A percentile compares a stretch with the other conserved stretches of the same genome.
These are phyloP conservation scores for Hyperoplus lanceolatus DNA, from an alignment of 2,797 vertebrate genomes.

Conservation along the genomic window DNA sequence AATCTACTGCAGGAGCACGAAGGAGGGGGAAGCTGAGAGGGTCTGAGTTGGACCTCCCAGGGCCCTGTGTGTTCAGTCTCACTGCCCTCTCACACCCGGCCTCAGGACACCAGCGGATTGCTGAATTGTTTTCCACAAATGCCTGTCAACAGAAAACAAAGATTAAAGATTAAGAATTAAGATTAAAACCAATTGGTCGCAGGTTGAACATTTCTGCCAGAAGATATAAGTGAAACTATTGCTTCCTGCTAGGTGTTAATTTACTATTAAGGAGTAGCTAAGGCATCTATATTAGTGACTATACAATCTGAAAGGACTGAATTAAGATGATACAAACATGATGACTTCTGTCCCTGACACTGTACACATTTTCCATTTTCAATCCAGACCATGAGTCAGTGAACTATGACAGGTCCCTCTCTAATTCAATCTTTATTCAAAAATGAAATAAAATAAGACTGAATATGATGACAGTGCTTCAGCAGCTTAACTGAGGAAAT, in stretches of 20 bases:
- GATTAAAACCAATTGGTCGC: background rate
- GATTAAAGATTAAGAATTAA: background rate
- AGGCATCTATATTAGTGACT: background rate
- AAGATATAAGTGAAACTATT: background rate
- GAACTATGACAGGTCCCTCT: background rate
- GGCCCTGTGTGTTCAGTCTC: conserved; percentile 91
- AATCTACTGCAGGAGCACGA: conserved; percentile 96
- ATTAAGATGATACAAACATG: background rate
- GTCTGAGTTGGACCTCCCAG: conserved; percentile 89
- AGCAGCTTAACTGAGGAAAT: conserved; percentile 19
- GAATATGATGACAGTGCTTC: conserved; percentile 4
- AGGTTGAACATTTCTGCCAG: background rate
- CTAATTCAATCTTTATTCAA: conserved; percentile 32
- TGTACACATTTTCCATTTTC: background rate
- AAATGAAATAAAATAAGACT: conserved; percentile 3
- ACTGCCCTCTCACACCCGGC: conserved; percentile 97
- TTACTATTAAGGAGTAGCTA: background rate
- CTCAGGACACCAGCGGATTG: conserved; percentile 97
- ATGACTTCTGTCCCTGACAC: background rate
- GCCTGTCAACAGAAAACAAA: conserved; percentile 83
- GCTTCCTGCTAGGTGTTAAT: background rate
- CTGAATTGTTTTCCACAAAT: conserved; percentile 99
- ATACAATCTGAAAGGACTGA: background rate
- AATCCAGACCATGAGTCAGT: conserved; percentile 3
- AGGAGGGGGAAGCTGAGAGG: conserved; percentile 92